These are phyloP conservation scores for Bovichtus variegatus DNA, from an alignment of 2,797 vertebrate genomes.

Conservation along the genomic window DNA sequence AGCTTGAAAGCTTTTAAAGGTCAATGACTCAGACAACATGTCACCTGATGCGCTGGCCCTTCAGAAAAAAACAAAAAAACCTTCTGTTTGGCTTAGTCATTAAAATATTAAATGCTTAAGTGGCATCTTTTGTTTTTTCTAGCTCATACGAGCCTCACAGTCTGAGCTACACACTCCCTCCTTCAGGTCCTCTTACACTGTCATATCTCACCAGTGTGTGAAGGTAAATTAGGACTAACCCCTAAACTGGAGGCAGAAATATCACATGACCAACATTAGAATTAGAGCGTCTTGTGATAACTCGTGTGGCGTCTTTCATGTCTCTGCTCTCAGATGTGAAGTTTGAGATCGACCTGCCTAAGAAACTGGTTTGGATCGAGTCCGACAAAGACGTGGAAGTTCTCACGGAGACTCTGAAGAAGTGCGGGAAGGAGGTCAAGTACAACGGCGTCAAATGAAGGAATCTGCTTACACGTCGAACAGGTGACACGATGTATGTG, in stretches of 20 bases:
- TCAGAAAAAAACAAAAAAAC: no score
- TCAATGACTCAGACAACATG: background rate
- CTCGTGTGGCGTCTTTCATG: background rate
- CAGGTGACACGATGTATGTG: slow-evolving; percentile 47
- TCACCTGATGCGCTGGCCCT: slow-evolving; percentile 24
- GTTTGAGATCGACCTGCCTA: slow-evolving; percentile 94
- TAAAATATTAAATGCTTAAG: background rate
- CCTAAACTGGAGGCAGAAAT: no score
- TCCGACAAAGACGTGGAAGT: slow-evolving; percentile 88
- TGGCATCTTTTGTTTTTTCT: slow-evolving; percentile 12
- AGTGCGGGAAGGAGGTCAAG: slow-evolving; percentile 91
- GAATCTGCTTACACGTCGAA: background rate
- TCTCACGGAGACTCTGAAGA: slow-evolving; percentile 90
- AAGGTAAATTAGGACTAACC: no score
- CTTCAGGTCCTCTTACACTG: background rate
- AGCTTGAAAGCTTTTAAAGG: background rate
- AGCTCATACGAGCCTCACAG: accelerated
- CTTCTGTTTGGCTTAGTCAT: slow-evolving; percentile 10
- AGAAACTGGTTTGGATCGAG: slow-evolving; percentile 93
- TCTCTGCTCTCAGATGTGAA: slow-evolving; percentile 84
- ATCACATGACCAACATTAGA: background rate
- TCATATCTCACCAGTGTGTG: background rate
- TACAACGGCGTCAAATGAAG: slow-evolving; percentile 90
- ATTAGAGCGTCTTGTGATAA: background rate
- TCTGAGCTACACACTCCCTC: background rate